Conservation (phyloP, 2,113 vertebrate genomes). For the Muscicapa adusta region DNA sequence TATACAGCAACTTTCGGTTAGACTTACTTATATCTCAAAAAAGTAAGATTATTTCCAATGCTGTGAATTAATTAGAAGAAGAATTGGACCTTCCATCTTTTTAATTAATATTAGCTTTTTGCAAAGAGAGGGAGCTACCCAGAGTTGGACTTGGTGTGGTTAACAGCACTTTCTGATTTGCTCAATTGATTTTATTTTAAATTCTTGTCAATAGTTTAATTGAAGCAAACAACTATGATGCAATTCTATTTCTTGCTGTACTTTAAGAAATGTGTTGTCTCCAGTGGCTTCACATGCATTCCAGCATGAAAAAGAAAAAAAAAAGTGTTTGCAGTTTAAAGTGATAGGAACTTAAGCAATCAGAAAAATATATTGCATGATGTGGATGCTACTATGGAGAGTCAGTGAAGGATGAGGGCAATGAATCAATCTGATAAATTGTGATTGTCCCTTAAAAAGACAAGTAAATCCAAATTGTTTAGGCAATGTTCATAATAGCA, state of each 20-base stretch:
- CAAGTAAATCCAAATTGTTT: not conserved
- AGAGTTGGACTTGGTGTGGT: not conserved
- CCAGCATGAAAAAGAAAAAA: not conserved
- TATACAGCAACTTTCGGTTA: not conserved
- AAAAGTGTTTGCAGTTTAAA: not conserved
- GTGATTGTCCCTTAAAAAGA: not conserved
- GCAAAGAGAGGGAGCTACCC: not conserved
- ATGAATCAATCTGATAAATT: constrained; percentile 14
- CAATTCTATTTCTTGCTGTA: not conserved
- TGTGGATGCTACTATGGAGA: not conserved
- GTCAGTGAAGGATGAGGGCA: not conserved
- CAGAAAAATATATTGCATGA: not conserved
- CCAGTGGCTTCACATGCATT: not conserved
- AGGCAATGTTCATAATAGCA: not conserved
- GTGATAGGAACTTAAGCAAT: not conserved
- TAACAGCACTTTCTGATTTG: not conserved
- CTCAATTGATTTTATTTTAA: constrained; percentile 13
- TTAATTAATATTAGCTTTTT: not conserved
- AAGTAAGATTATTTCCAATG: not conserved
- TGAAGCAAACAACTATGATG: not conserved
- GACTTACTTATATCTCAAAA: not conserved
- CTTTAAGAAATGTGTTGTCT: not conserved
- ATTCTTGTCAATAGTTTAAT: not conserved
- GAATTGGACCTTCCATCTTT: not conserved
- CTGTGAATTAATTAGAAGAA: not conserved